These are phyloP conservation scores for Etheostoma perlongum DNA, from an alignment of 2,797 vertebrate species.

Conservation along the genomic window DNA sequence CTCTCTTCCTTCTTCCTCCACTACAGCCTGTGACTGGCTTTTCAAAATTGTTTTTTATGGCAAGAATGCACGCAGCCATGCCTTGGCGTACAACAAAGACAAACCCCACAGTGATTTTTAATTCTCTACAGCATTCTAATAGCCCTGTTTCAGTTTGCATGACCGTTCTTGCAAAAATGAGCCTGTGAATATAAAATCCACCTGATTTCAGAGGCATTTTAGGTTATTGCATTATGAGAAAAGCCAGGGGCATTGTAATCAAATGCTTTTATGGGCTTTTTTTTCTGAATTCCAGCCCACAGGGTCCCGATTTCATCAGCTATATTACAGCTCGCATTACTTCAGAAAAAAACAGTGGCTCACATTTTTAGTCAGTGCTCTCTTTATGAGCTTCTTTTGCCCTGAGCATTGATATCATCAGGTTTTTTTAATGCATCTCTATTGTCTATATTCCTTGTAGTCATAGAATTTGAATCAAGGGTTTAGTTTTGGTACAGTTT, in stretches of 20 bases:
- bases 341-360: conserved; percentile 66
- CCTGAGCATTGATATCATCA: conserved; percentile 73
- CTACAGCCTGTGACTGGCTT: conserved; percentile 46
- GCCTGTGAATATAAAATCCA: conserved; percentile 56
- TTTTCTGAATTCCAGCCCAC: conserved; percentile 70
- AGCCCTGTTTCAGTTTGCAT: conserved; percentile 24
- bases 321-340: conserved; percentile 81
- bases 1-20: conserved; percentile 50
- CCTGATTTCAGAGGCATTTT: conserved; percentile 71
- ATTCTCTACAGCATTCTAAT: conserved; percentile 29
- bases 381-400: conserved; percentile 83
- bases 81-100: conserved; percentile 52
- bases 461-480: conserved; percentile 50
- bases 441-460: conserved; percentile 69
- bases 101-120: conserved; percentile 42
- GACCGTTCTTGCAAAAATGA: conserved; percentile 31
- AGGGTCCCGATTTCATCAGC: conserved; percentile 77
- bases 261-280: conserved; percentile 72
- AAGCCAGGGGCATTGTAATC: conserved; percentile 76
- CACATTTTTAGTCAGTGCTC: conserved; percentile 76
- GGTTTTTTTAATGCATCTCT: conserved; percentile 62
- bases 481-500: conserved; percentile 47
- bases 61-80: conserved; percentile 9
- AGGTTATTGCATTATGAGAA: conserved; percentile 73
- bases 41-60: conserved; percentile 48